Conservation (phyloP, 1,140 invertebrate genomes). For the Lepidostoma basale region DNA sequence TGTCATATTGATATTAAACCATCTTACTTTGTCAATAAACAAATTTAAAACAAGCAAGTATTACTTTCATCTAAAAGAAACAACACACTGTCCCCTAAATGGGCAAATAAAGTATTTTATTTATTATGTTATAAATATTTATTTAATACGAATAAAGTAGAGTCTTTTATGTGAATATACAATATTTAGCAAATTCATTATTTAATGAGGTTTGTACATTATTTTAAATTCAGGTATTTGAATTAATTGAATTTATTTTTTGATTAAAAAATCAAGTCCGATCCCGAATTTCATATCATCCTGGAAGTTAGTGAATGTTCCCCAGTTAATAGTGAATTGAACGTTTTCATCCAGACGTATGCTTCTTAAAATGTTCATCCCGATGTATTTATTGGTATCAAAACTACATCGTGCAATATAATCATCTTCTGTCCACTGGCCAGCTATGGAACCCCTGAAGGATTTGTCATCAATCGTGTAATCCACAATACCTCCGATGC, state of each 20-base stretch:
- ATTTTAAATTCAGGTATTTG: not conserved
- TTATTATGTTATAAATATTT: too few relatives aligned
- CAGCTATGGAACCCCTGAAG: slow-evolving; percentile 28
- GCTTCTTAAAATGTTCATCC: slow-evolving; percentile 29
- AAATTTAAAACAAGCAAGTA: too few relatives aligned
- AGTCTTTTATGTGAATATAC: too few relatives aligned
- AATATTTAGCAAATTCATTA: too few relatives aligned
- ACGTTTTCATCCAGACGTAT: slow-evolving; percentile 10
- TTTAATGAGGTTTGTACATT: not conserved
- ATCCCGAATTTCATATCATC: slow-evolving; percentile 29
- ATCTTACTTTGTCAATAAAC: too few relatives aligned
- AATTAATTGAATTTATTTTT: too few relatives aligned
- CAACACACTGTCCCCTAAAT: too few relatives aligned
- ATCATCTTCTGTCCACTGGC: slow-evolving; percentile 31
- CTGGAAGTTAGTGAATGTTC: slow-evolving; percentile 26
- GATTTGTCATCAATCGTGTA: slow-evolving; percentile 32
- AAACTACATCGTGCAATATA: slow-evolving; percentile 20
- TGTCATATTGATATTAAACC: too few relatives aligned
- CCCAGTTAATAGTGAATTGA: slow-evolving; percentile 25
- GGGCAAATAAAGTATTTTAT: too few relatives aligned
- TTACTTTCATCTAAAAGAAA: too few relatives aligned
- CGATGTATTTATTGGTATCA: slow-evolving; percentile 28
- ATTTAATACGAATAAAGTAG: too few relatives aligned
- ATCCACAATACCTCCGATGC: slow-evolving; percentile 35
- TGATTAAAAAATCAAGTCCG: slow-evolving; percentile 24